phyloP scores from a whole-genome alignment of 1,140 invertebrate genomes.

The Doryteuthis pealeii region DNA sequence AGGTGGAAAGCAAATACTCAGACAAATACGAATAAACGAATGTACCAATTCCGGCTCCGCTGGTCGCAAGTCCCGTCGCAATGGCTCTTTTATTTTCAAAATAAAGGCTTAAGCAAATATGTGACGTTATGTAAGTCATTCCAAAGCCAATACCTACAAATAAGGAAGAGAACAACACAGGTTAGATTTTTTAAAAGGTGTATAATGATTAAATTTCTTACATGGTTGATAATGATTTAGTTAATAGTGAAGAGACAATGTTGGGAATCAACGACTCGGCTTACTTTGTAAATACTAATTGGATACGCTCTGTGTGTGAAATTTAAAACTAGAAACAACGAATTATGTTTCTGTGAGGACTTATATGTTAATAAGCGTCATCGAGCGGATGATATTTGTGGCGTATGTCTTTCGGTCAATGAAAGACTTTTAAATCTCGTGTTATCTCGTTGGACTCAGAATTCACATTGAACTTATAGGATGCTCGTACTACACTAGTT shows the following conservation, averaged over 20 bases:
- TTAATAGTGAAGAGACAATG: neutral
- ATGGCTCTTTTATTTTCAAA: slow-evolving; percentile 87
- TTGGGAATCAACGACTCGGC: neutral
- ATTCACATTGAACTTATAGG: too few relatives aligned
- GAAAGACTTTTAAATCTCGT: too few relatives aligned
- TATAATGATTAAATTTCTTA: slow-evolving; percentile 1
- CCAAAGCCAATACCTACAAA: slow-evolving; percentile 80
- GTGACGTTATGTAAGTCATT: slow-evolving; percentile 77
- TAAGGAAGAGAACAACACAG: neutral
- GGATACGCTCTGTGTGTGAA: too few relatives aligned
- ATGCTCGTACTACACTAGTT: too few relatives aligned
- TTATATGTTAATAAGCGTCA: too few relatives aligned
- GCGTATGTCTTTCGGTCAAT: too few relatives aligned
- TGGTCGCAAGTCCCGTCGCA: slow-evolving; percentile 80
- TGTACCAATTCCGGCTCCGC: slow-evolving; percentile 55
- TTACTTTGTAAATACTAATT: too few relatives aligned
- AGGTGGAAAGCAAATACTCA: slow-evolving; percentile 42
- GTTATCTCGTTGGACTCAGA: too few relatives aligned
- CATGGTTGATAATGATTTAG: neutral
- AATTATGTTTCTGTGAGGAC: too few relatives aligned
- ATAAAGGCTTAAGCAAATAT: slow-evolving; percentile 77
- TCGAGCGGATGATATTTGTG: too few relatives aligned
- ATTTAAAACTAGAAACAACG: too few relatives aligned
- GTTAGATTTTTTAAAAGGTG: neutral
- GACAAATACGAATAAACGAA: slow-evolving; percentile 53